Evolutionary conservation across 2,888 invertebrate species (phyloP), one percentile per base, ranked within the genome.

Genomic region (Thecocarcelia acutangulata): DNA sequence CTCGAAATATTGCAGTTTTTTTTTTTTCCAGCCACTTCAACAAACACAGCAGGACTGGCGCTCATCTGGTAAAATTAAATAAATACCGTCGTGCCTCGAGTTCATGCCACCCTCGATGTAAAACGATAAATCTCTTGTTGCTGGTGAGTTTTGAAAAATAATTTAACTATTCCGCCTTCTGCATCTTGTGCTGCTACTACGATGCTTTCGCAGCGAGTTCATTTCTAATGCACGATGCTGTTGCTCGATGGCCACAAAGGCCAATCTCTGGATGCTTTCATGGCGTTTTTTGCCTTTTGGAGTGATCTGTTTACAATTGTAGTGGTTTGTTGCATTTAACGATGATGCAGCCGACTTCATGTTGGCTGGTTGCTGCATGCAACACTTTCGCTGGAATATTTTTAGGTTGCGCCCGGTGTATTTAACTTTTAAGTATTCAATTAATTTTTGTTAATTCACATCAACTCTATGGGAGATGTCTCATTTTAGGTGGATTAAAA

Each of bases 71-170:
- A 63, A 61, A 76, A 75, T 76, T 63, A 69, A 58, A 66, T 68
- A 59, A 54, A 68, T 58, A 63, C 33, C 46, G 17, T 61, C 59
- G 40, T 28, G 28, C 28, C n/a, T 52, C 52, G 69, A 83, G 80
- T 83, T 80, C 83, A 84, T 87, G 86, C 88, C 88, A 87, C 88
- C 88, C 88, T 87, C 85, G 85, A 85, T 85, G 87, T 75, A 33
- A 75, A 78, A 86, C 88, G 85, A 88, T 89, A 89, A 88, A 89
- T 88, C 87, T 87, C 85, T 85, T 86, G 85, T 76, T 87, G 87
- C 87, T 83, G 85, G 56, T 76, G 48, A 68, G 76, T 59, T 52
- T 44, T 58, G 63, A 28, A 50, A 46, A 58, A 48, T 70, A 37
- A 1, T 70, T 40, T 37, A 46, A 58, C 24, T 24, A 17, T 2